Base-by-base conservation (phyloP, 1,140 invertebrate genomes). In the Orussus abietinus region DNA sequence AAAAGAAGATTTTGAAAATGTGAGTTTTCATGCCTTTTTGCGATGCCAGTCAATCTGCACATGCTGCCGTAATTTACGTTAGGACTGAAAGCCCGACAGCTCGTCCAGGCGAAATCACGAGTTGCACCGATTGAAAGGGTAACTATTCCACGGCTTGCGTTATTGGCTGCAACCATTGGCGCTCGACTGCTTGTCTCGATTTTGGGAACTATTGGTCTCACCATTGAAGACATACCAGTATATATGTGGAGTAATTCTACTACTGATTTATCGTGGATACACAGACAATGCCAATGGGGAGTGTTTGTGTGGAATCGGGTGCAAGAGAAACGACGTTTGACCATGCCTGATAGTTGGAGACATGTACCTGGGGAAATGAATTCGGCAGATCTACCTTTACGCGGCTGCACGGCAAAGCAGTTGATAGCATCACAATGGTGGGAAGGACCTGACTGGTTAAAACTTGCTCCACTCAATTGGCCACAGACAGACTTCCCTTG, bases 111-210 rank as follows among this genome's bases (percentile, higher is more conserved):
- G 5, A 69, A 69, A 44, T 22, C 53, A n/a, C 30, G 62, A 43
- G 46, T 69, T 0, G 51, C 64, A 5, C 64, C 66, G 5, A n/a
- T 47, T 14, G 60, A 62, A 38, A 35, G 44, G 28, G 28, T 56
- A 1, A 61, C 54, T 1, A 57, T 68, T 18, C 63, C 59, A 3
- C 49, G 60, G 32, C 39, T 71, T 3, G 64, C 68, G 47, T 43
- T 73, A 5, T 37, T 69, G 37, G 66, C 57, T 9, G 59, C 62
- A 5, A 35, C 55, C 3, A 58, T 71, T 3, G 63, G 52, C 14
- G 51, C 54, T 11, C 28, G 66, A 41, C 39, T 67, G 18, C 40
- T 47, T 14, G 12, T 21, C 1, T 46, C 47, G 5, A 45, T 51
- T 2, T 5, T 41, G 34, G 21, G 45, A 11, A 40, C 36, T 3